phyloP scores from a whole-genome alignment of 2,113 vertebrate species.

The Dryoscopus gambensis region DNA sequence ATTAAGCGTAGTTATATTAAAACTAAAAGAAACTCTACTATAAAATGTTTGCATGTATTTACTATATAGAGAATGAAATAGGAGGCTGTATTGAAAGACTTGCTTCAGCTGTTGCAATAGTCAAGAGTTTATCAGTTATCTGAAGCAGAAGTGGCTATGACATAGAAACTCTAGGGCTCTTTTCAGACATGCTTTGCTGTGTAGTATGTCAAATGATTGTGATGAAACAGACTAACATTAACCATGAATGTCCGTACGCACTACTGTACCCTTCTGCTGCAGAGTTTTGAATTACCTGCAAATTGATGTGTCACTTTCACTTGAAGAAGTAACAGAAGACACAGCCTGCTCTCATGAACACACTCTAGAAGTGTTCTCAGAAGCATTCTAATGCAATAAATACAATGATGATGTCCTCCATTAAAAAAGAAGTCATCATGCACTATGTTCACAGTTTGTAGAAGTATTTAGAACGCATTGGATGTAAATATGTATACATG shows the following conservation, averaged over 20 bases:
- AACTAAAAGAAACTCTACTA: background rate
- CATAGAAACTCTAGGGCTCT: background rate
- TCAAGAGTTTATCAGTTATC: background rate
- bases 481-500: background rate
- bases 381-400: background rate
- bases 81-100: background rate
- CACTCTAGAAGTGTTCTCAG: background rate
- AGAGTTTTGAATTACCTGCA: conserved; percentile 8
- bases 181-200: conserved; percentile 50
- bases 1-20: conserved; percentile 48
- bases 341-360: background rate
- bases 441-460: background rate
- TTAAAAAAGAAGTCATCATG: background rate
- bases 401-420: background rate
- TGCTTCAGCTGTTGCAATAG: conserved; percentile 24
- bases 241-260: background rate
- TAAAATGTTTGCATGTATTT: conserved; percentile 44
- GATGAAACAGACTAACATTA: background rate
- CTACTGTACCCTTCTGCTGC: background rate
- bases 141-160: conserved; percentile 7
- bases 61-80: conserved; percentile 6
- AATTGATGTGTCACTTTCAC: background rate
- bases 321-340: background rate
- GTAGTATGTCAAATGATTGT: conserved; percentile 13
- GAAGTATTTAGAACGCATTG: background rate